Evolutionary conservation across 2,888 invertebrate species (phyloP), one percentile per base, ranked within the genome.

Genomic region (Hydrotaea cyrtoneurina): DNA sequence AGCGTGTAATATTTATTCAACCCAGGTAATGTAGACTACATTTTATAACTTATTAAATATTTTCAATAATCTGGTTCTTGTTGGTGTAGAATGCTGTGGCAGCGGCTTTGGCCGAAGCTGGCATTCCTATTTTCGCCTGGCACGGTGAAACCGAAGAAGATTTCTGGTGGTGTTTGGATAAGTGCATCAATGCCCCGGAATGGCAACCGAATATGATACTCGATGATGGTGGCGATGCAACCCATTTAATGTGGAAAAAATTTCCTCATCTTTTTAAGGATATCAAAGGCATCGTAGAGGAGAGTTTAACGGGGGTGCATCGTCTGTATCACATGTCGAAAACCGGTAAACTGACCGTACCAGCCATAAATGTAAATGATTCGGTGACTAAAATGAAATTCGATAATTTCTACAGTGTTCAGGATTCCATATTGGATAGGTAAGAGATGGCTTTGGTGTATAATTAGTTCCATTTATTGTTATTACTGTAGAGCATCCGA

Each of bases 131-230:
- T 86, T 99, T 97, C 93, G 97, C 98, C 1, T 99, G 98, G 98
- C 96, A 98, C 76, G 98, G 98, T 0, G 98, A 99, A 92, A 97
- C 97, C 0, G 98, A 98, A 91, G 98, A 98, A 90, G 98, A 99
- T 88, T 99, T 98, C 93, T 98, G 98, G 98, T 99, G 98, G 98
- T 98, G 98, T 91, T 98, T 98, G 88, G 98, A 98, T 92, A 96
- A 96, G 91, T 98, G 98, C 92, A 95, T 98, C 5, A 96, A 96
- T 87, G 94, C 95, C 0, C 96, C 96, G 86, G 95, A 95, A 88
- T 99, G 98, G 99, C 97, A 97, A 89, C 98, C 99, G 0, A 99
- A 99, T 92, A 97, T 99, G 96, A 98, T 99, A 88, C 93, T 99
- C 85, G 98, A 98, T 90, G 98, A 98, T 91, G 98, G 98, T 0